A percentile compares a stretch with the other conserved stretches of the same genome.
Conservation (phyloP, 2,888 invertebrate genomes). For the Pachymerium ferrugineum region DNA sequence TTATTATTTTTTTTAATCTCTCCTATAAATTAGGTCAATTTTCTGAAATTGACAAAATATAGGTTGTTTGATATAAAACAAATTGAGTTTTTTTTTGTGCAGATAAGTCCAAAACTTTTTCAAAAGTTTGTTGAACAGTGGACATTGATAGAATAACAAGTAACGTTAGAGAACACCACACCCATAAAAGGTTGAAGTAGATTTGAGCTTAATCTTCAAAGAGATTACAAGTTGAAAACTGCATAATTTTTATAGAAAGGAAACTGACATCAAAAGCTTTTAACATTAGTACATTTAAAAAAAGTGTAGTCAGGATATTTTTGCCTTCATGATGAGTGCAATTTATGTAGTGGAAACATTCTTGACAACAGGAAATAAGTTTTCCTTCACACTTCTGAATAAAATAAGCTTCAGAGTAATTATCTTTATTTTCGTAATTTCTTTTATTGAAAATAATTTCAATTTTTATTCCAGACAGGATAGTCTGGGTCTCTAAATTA, state of each 20-base stretch:
- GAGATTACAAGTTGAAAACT: background rate
- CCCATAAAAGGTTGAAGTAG: slow-evolving; percentile 1
- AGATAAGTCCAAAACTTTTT: background rate
- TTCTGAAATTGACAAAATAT: slow-evolving; percentile 1
- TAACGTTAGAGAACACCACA: background rate
- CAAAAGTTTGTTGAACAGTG: slow-evolving; percentile 17
- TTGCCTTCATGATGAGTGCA: background rate
- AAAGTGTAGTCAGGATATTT: background rate
- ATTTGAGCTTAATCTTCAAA: background rate
- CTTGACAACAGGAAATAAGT: slow-evolving; percentile 21
- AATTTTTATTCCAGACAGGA: slow-evolving; percentile 3
- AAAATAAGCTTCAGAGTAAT: background rate
- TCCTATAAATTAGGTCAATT: slow-evolving; percentile 6
- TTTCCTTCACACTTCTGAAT: background rate
- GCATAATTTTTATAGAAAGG: background rate
- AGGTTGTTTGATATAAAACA: background rate
- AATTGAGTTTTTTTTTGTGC: background rate
- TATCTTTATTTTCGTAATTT: background rate
- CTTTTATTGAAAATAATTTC: background rate
- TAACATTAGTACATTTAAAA: background rate
- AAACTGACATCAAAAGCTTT: background rate
- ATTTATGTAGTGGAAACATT: background rate
- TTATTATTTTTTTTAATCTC: background rate
- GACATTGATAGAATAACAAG: slow-evolving; percentile 15
- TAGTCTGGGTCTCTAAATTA: background rate